A percentile compares a stretch with the other conserved stretches of the same genome.
These are phyloP conservation scores for Parambassis ranga DNA, from an alignment of 2,797 vertebrate genomes.

Conservation along the genomic window DNA sequence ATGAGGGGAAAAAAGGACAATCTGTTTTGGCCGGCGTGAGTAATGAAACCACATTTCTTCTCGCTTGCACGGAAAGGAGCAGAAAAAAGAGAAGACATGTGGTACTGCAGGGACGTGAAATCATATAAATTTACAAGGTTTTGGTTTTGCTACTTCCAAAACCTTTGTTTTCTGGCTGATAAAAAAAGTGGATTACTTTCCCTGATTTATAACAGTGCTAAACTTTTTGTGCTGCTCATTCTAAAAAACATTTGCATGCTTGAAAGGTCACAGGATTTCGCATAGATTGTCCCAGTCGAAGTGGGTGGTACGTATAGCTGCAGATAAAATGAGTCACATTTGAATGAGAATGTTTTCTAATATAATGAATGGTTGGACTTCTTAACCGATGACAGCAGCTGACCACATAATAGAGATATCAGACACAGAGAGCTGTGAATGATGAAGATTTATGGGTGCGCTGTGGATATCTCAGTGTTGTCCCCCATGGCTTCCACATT, in stretches of 20 bases:
- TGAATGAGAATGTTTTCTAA: constrained; percentile 19
- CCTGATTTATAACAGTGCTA: constrained; percentile 39
- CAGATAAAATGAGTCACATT: constrained; percentile 30
- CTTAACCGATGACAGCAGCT: constrained; percentile 32
- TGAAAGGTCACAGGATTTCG: constrained; percentile 25
- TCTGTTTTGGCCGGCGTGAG: constrained; percentile 65
- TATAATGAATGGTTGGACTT: constrained; percentile 31
- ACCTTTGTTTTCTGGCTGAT: constrained; percentile 25
- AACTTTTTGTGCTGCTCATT: constrained; percentile 12
- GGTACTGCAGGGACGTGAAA: constrained; percentile 22
- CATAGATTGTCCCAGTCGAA: constrained; percentile 26
- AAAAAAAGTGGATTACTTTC: constrained; percentile 18
- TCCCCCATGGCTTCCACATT: constrained; percentile 40
- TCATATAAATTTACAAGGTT: constrained; percentile 50
- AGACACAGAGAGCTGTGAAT: constrained; percentile 41
- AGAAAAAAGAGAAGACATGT: constrained; percentile 3
- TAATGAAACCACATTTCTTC: constrained; percentile 67
- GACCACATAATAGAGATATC: constrained; percentile 60
- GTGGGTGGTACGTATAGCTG: constrained; percentile 50
- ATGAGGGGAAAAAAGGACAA: constrained; percentile 37
- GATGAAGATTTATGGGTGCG: constrained; percentile 61
- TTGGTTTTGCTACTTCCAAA: constrained; percentile 31
- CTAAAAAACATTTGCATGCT: neutral
- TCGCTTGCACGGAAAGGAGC: constrained; percentile 51
- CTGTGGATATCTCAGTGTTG: constrained; percentile 33